These are phyloP conservation scores for Atlantisia rogersi DNA, from an alignment of 2,113 vertebrate genomes.

Conservation along the genomic window DNA sequence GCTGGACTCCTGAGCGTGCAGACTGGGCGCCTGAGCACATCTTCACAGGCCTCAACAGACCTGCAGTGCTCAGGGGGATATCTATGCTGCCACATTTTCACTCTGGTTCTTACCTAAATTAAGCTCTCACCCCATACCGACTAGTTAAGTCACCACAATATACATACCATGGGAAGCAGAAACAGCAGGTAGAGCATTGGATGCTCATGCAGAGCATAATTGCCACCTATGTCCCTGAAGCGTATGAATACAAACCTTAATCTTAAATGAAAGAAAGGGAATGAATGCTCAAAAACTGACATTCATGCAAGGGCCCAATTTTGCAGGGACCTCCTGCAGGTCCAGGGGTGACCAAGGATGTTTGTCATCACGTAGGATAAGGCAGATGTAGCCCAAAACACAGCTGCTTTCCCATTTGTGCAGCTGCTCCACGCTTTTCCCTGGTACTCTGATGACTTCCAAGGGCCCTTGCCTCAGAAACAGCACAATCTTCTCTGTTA, in stretches of 20 bases:
- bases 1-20: not conserved
- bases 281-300: not conserved
- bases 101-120: not conserved
- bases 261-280: not conserved
- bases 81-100: not conserved
- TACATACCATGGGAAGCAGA: rapidly evolving
- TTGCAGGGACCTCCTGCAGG: not conserved
- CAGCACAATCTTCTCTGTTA: not conserved
- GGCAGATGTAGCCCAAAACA: not conserved
- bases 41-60: not conserved
- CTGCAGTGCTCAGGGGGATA: not conserved
- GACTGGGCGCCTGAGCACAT: not conserved
- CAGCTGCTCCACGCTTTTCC: rapidly evolving
- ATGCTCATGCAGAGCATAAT: not conserved
- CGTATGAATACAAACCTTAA: not conserved
- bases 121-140: not conserved
- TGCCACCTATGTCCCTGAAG: not conserved
- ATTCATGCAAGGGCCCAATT: not conserved
- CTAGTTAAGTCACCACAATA: not conserved
- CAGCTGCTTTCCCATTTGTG: not conserved
- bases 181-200: rapidly evolving
- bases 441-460: not conserved
- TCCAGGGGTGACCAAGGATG: not conserved
- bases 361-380: not conserved
- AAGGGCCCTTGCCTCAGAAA: not conserved